Base-by-base conservation (phyloP, 2,888 invertebrate species). In the Himalopsyche tibetana region DNA sequence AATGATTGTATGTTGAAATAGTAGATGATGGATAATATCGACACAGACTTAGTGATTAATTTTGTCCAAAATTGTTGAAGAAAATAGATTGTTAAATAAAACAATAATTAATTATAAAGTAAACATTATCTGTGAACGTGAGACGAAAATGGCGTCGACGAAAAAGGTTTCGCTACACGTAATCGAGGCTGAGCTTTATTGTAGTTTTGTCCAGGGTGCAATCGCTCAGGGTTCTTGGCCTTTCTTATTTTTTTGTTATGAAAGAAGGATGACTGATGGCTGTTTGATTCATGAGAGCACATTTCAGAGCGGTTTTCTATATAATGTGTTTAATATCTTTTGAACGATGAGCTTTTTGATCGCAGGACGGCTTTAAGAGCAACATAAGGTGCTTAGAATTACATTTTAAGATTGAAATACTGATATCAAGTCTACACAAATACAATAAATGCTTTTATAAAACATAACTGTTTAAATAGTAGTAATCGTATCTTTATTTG, bases 271-370 rank as follows among this genome's bases (percentile, higher is more conserved):
- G 88, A 88, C 88, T 87, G 88, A 88, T 88, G 88, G 88, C 79
- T 80, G 84, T 86, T 87, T 88, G 88, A 88, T 88, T 88, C 88
- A 88, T 88, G 88, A 87, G 88, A 85, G 84, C 84, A 87, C 84
- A 87, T 86, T 87, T 86, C 85, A 82, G 86, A 85, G 84, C 86
- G 86, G 86, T 85, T 88, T 88, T 87, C 87, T 87, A 87, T 88
- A 88, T 87, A 88, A 87, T 83, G 85, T 84, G 88, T 88, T 88
- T 88, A 88, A 88, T 88, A 88, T 88, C 85, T 85, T 88, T 87
- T 88, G 84, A 87, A 88, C 86, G 88, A 88, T 86, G 88, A 85
- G 86, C 84, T 86, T 84, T 82, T 88, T 86, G 84, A 88, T 86
- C 82, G 80, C 83, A 84, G 84, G 56, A 85, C 82, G 84, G 85